Percentiles rank a stretch among this genome's conserved stretches.
These are phyloP conservation scores for Halcyon malimbica DNA, from an alignment of 2,113 vertebrate species.

Conservation along the genomic window DNA sequence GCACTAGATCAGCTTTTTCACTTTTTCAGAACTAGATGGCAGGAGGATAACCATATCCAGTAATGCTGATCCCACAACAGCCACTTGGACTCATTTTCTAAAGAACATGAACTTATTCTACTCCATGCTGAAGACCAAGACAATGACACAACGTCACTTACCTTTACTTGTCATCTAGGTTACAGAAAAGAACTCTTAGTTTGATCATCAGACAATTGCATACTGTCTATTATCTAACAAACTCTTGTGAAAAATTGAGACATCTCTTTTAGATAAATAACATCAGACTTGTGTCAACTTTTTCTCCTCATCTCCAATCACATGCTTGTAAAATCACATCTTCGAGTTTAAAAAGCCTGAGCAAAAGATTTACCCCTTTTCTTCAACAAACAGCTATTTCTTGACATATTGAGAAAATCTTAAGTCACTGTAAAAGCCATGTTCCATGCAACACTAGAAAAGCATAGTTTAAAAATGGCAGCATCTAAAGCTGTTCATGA, in stretches of 20 bases:
- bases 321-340: not conserved
- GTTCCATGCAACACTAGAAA: not conserved
- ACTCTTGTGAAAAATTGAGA: not conserved
- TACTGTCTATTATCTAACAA: not conserved
- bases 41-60: not conserved
- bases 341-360: not conserved
- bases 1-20: not conserved
- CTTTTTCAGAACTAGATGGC: not conserved
- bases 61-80: not conserved
- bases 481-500: not conserved
- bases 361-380: not conserved
- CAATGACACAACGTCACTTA: not conserved
- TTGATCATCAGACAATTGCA: not conserved
- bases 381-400: not conserved
- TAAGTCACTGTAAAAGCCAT: not conserved
- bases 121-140: not conserved
- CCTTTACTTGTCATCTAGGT: not conserved
- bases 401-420: not conserved
- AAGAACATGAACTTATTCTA: not conserved
- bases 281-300: not conserved
- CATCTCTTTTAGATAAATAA: not conserved
- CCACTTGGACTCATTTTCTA: not conserved
- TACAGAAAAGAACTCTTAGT: not conserved
- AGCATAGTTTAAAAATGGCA: not conserved
- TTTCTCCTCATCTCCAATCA: not conserved